phyloP scores from a whole-genome alignment of 2,888 invertebrate species.

The Polydesmus complanatus region DNA sequence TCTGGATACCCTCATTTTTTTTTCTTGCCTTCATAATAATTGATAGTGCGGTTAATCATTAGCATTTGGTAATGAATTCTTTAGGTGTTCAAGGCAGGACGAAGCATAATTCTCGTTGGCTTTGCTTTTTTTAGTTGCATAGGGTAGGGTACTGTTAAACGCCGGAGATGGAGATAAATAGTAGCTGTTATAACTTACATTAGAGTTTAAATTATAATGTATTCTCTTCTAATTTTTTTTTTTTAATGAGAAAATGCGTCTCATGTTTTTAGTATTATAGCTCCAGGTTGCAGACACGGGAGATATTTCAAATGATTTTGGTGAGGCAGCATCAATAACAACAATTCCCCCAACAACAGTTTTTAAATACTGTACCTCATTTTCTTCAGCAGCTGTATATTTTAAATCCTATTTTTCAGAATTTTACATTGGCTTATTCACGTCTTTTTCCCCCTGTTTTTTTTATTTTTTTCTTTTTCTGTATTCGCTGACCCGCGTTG shows the following conservation, averaged over 20 bases:
- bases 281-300: not conserved
- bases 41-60: not conserved
- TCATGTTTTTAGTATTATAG: not conserved
- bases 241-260: not conserved
- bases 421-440: too few species aligned
- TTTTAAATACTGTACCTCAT: not conserved
- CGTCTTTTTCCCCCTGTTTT: too few species aligned
- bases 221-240: too few species aligned
- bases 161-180: too few species aligned
- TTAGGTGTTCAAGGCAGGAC: not conserved
- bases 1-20: constrained; percentile 1
- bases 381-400: not conserved
- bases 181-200: too few species aligned
- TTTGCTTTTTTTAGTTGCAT: not conserved
- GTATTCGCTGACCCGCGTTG: not conserved
- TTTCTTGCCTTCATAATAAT: not conserved
- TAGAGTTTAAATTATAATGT: too few species aligned
- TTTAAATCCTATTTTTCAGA: too few species aligned
- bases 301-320: not conserved
- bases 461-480: not conserved
- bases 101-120: not conserved
- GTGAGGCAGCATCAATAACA: not conserved
- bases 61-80: not conserved
- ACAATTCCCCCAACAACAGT: not conserved
- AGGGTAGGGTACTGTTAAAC: too few species aligned